phyloP scores from a whole-genome alignment of 2,888 invertebrate species.

The Ceraclea dissimilis region DNA sequence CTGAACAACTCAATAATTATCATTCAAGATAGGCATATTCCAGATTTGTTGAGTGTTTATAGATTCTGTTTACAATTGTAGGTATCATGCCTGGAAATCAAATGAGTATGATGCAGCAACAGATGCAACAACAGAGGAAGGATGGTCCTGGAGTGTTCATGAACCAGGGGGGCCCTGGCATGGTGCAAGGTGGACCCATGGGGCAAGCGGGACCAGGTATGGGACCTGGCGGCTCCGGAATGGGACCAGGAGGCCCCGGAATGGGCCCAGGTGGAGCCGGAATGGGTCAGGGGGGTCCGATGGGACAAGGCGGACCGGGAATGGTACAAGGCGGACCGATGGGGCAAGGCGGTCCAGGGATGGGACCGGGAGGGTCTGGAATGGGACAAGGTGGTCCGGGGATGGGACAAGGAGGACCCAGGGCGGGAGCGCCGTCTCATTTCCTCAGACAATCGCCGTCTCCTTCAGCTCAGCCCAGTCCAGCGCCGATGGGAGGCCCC shows the following conservation, averaged over 20 bases:
- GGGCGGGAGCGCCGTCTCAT: constrained; percentile 65
- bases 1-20: too few relatives aligned
- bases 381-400: constrained; percentile 35
- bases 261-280: constrained; percentile 40
- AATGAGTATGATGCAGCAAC: constrained; percentile 40
- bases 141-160: constrained; percentile 26
- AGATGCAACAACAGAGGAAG: constrained; percentile 33
- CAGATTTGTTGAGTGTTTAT: too few relatives aligned
- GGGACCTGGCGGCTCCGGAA: constrained; percentile 37
- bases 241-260: constrained; percentile 32
- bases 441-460: constrained; percentile 76
- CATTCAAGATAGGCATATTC: too few relatives aligned
- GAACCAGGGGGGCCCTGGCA: constrained; percentile 27
- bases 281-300: constrained; percentile 32
- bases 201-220: constrained; percentile 28
- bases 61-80: constrained; percentile 16
- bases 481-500: constrained; percentile 55
- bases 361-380: constrained; percentile 28
- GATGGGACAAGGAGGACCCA: constrained; percentile 39
- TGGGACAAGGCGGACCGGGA: constrained; percentile 32
- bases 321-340: constrained; percentile 38
- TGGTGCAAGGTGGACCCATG: constrained; percentile 31
- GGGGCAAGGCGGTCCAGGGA: constrained; percentile 36
- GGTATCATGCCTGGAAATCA: constrained; percentile 42
- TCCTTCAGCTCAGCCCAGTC: constrained; percentile 66